phyloP scores from a whole-genome alignment of 2,113 vertebrate species.

The Eudorcas thomsonii region DNA sequence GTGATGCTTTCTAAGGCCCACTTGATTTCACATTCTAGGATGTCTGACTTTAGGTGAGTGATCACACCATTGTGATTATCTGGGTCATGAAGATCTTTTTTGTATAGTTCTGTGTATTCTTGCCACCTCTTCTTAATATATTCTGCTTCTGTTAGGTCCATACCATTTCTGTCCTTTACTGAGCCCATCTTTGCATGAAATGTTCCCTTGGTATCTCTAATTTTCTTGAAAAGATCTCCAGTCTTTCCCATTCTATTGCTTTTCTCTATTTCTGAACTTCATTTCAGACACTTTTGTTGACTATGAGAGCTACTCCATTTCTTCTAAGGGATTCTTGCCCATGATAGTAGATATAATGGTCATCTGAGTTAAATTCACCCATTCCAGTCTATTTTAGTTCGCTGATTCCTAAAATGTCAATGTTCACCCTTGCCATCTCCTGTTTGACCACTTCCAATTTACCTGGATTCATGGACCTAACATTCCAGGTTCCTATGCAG shows the following conservation, averaged over 20 bases:
- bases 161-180: background rate
- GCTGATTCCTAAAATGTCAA: background rate
- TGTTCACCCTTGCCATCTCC: background rate
- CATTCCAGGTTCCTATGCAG: background rate
- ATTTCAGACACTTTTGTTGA: background rate
- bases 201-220: background rate
- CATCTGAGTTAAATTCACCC: background rate
- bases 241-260: background rate
- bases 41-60: background rate
- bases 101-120: background rate
- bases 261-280: background rate
- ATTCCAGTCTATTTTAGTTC: background rate
- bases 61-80: background rate
- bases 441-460: background rate
- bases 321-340: background rate
- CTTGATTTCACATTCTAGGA: background rate
- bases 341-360: background rate
- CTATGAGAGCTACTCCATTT: background rate
- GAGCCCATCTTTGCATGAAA: background rate
- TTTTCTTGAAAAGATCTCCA: background rate
- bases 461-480: background rate
- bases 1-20: background rate
- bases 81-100: background rate
- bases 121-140: background rate
- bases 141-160: background rate